Conservation (phyloP, 1,140 invertebrate species). For the Calosoma granatense region DNA sequence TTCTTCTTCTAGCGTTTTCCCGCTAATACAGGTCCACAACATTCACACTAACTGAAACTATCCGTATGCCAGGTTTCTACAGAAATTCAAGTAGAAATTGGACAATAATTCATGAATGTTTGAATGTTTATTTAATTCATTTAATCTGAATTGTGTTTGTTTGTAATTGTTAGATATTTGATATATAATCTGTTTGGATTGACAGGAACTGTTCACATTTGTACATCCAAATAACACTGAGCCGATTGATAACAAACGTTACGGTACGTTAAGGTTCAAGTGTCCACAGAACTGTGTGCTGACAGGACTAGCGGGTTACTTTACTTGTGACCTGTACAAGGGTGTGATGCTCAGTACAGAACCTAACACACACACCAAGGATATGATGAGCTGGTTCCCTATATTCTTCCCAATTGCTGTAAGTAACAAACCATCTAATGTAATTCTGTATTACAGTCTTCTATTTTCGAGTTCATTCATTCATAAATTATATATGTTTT, state of each 20-base stretch:
- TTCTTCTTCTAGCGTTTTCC: neutral
- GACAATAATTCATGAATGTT: neutral
- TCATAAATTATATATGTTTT: no score
- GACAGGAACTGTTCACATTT: conserved; percentile 71
- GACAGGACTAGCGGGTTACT: conserved; percentile 93
- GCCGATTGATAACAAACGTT: conserved; percentile 66
- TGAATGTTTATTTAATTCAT: neutral
- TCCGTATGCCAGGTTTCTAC: neutral
- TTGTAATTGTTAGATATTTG: conserved; percentile 7
- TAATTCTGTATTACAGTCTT: neutral
- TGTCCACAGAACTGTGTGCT: conserved; percentile 65
- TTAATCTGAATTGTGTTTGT: neutral
- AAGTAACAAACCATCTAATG: no score
- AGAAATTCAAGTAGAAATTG: neutral
- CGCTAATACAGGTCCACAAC: neutral
- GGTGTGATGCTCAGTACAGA: conserved; percentile 81
- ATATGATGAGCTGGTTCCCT: conserved; percentile 97
- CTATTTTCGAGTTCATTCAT: conserved; percentile 4
- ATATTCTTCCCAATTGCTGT: conserved; percentile 86
- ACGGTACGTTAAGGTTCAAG: conserved; percentile 56
- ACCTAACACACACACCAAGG: conserved; percentile 74
- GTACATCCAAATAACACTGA: conserved; percentile 67
- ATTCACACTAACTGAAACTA: neutral
- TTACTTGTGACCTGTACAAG: conserved; percentile 78
- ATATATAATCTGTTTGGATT: conserved; percentile 16